Evolutionary conservation across 2,113 vertebrate genomes (phyloP), one percentile per base, ranked within the genome.

Genomic region (Cavia aperea): DNA sequence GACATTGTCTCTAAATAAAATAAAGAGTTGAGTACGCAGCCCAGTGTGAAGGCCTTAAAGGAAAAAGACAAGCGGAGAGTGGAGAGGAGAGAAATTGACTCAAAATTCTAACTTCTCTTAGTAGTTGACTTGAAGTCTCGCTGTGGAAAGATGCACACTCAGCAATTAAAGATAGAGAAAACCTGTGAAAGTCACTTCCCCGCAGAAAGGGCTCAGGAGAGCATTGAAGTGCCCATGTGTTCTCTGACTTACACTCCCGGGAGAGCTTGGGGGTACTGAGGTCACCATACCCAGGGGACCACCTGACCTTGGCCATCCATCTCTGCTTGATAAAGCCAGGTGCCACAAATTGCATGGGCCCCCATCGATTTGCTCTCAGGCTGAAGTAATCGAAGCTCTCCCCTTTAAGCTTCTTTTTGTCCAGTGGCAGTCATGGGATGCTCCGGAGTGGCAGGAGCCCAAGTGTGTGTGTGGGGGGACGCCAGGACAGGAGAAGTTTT

Each of bases 331-430:
- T 89, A 66, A 93, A 96, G n/a, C 85, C 82, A 49, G 85, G 81
- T 13, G 66, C 43, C 62, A 90, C 90, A 94, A 83, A 95, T 95
- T 90, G 92, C 51, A 62, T 7, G 29, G 73, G 49, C 93, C 65
- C 23, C 68, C 78, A 81, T 81, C 87, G 95, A 92, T 90, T 94
- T 96, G 91, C 93, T 93, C 72, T 79, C 92, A 88, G 66, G n/a
- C 49, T 1, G 6, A 89, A 78, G 95, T 88, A 93, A 79, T 70
- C 29, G 19, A 72, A 91, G 63, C 81, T 96, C 81, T 95, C 94
- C 89, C 51, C 51, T 54, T 93, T 88, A 82, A 82, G 91, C 49
- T 90, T 4, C 18, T 87, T 86, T 66, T n/a, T 58, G 33, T 51
- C 36, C 43, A 21, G 16, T 39, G 83, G 29, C 85, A 88, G 0